Percentiles rank a stretch among this genome's conserved stretches.
phyloP scores from a whole-genome alignment of 2,113 vertebrate species.

The Tragelaphus strepsiceros region DNA sequence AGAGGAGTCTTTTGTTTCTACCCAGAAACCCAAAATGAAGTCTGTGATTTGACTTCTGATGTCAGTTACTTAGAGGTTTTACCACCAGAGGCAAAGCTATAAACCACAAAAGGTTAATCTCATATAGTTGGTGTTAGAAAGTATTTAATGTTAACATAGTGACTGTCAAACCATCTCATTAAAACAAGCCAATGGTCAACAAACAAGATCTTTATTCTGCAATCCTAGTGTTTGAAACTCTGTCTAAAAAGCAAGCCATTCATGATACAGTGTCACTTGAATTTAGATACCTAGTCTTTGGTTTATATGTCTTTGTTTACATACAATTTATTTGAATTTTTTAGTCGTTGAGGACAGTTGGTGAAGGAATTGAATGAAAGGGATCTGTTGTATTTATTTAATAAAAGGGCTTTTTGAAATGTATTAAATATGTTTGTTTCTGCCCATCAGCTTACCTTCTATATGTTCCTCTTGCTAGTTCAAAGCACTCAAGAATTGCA shows the following conservation, averaged over 20 bases:
- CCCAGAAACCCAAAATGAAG: neutral
- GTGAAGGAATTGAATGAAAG: neutral
- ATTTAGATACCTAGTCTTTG: neutral
- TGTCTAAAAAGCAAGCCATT: neutral
- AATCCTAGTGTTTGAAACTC: neutral
- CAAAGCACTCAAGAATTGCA: neutral
- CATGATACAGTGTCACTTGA: neutral
- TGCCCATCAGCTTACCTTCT: constrained; percentile 4
- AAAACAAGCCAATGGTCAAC: neutral
- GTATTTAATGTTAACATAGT: neutral
- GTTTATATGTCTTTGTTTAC: neutral
- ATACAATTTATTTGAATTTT: neutral
- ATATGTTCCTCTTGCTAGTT: constrained; percentile 9
- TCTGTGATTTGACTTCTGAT: neutral
- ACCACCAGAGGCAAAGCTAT: neutral
- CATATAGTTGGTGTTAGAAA: neutral
- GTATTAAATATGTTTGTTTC: neutral
- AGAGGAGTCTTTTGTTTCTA: constrained; percentile 9
- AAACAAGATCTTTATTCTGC: neutral
- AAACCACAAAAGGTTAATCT: neutral
- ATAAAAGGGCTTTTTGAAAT: constrained; percentile 21
- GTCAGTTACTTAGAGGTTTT: neutral
- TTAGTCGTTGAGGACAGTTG: neutral
- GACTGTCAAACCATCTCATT: neutral
- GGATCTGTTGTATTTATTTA: constrained; percentile 3